These are phyloP conservation scores for Neoaliturus tenellus DNA, from an alignment of 2,888 invertebrate species.

Conservation along the genomic window DNA sequence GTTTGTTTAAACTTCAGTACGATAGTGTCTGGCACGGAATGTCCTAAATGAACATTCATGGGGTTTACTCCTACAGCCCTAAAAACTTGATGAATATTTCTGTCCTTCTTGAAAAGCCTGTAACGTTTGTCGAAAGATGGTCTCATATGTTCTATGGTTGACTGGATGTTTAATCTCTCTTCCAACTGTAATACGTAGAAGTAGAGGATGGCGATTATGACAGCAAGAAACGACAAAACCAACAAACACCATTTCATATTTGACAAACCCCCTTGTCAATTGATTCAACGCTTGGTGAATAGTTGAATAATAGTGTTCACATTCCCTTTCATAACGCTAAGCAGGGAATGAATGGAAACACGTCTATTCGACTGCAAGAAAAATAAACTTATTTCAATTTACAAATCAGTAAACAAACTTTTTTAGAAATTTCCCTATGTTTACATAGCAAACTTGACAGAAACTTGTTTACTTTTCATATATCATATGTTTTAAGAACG, in stretches of 20 bases:
- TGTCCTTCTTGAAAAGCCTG: neutral
- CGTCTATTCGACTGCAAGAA: neutral
- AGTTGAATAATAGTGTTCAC: neutral
- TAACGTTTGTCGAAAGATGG: neutral
- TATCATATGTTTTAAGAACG: neutral
- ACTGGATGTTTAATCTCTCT: neutral
- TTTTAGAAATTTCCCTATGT: neutral
- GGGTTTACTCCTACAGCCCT: neutral
- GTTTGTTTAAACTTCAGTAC: neutral
- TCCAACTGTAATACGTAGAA: neutral
- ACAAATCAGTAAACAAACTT: neutral
- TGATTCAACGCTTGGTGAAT: neutral
- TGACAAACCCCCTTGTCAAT: too few species aligned
- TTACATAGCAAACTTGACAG: neutral
- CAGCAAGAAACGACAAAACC: neutral
- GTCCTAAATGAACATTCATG: neutral
- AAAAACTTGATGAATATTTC: neutral
- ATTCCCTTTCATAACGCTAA: neutral
- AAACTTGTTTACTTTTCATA: neutral
- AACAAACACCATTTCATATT: constrained; percentile 1
- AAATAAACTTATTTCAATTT: neutral
- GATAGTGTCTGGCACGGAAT: neutral
- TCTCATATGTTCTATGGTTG: neutral
- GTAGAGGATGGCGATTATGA: neutral
- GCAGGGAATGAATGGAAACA: too few species aligned